Percentiles rank a stretch among this genome's conserved stretches.
Evolutionary conservation across 2,797 vertebrate species (phyloP).

Genomic region (Bucorvus abyssinicus): DNA sequence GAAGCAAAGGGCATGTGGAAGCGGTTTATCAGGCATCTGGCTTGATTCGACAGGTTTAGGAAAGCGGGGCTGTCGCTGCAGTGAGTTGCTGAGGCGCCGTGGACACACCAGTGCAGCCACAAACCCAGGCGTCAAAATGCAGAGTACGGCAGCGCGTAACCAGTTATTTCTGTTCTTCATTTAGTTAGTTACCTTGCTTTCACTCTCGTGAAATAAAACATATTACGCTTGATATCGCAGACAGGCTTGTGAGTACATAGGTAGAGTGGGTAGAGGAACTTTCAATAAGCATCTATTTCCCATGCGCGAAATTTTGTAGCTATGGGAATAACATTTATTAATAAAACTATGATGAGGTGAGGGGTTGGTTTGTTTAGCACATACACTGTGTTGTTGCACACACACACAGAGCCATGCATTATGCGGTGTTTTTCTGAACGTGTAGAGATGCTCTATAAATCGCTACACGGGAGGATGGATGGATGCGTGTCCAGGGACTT

Average conservation of each 20-base stretch:
- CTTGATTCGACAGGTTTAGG: background rate
- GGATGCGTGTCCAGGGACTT: background rate
- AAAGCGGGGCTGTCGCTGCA: background rate
- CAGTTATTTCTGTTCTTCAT: background rate
- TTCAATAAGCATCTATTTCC: background rate
- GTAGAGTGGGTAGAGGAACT: background rate
- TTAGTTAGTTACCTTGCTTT: background rate
- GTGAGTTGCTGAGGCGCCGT: background rate
- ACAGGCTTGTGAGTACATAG: accelerated
- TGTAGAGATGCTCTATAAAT: background rate
- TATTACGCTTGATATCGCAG: background rate
- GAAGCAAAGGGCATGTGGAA: background rate
- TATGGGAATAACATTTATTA: background rate
- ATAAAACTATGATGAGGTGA: background rate
- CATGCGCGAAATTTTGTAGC: background rate
- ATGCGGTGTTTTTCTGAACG: background rate
- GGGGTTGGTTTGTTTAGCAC: background rate
- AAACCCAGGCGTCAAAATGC: background rate
- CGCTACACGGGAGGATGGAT: background rate
- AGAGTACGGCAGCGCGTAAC: background rate
- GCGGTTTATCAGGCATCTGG: background rate
- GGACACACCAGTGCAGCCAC: background rate
- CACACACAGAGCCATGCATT: background rate
- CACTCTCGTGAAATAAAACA: background rate
- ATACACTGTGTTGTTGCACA: accelerated